Evolutionary conservation across 2,797 vertebrate genomes (phyloP), one percentile per base, ranked within the genome.

Genomic region (Oreochromis grahami): DNA sequence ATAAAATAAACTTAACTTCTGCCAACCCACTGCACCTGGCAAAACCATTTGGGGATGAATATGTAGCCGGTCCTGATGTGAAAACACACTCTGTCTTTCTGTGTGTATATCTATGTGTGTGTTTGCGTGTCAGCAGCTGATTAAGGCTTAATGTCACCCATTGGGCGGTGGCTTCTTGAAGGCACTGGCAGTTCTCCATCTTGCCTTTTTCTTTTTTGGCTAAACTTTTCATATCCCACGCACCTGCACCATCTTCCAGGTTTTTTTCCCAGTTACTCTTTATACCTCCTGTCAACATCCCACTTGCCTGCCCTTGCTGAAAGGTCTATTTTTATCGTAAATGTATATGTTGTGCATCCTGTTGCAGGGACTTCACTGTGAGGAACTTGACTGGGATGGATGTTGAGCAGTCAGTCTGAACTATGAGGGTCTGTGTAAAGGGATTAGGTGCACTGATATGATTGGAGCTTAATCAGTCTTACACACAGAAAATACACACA

Each of bases 361-460:
- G 72, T 77, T 17, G 17, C 32, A 77, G 50, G 56, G 60, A 81
- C 81, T 81, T 81, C 12, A 81, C 56, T 38, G 5, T 43, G 48
- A 45, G 19, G 32, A n/a, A 80, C 74, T 56, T 53, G 11, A 19
- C 63, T 77, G 53, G 78, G 50, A 80, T 7, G 9, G 65, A 79
- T 83, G 79, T 78, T 34, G 81, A 87, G 53, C 80, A 58, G 81
- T 87, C 55, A 78, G 15, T 86, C 56, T 84, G 7, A 41, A 85
- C 77, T 38, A 26, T 58, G 79, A 91, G 82, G 79, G 83, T 36
- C 79, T 38, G 72, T 86, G 70, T 81, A 86, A 88, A 89, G 48
- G 90, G 91, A 93, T 93, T 93, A 90, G 52, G 76, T 78, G 51
- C 77, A 78, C 43, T 9, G 68, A 91, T 84, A 86, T 87, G 86